These are phyloP conservation scores for Eptesicus fuscus DNA, from an alignment of 2,113 vertebrate species.

Conservation along the genomic window DNA sequence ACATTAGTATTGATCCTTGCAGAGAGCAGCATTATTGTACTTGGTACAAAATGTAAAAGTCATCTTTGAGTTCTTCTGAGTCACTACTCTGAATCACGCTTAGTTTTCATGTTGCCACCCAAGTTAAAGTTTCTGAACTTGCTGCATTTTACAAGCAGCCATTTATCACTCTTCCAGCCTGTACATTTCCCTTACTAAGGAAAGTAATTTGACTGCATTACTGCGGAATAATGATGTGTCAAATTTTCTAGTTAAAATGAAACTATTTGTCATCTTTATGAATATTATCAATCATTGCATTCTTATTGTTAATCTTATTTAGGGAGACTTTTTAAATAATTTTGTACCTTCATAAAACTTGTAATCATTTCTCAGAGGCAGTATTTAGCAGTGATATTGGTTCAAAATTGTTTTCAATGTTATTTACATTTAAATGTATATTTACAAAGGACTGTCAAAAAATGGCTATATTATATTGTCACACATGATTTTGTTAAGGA, in stretches of 20 bases:
- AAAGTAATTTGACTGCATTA: constrained; percentile 40
- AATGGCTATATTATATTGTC: not conserved
- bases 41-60: not conserved
- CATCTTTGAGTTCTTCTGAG: not conserved
- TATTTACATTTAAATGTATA: not conserved
- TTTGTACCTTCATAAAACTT: not conserved
- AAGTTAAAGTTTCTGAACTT: not conserved
- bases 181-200: not conserved
- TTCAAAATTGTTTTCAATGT: not conserved
- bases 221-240: constrained; percentile 53
- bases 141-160: not conserved
- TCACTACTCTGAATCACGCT: constrained; percentile 10
- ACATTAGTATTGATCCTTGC: not conserved
- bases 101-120: not conserved
- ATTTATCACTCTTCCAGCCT: constrained; percentile 8
- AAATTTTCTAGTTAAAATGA: constrained; percentile 50
- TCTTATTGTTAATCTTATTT: constrained; percentile 19
- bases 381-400: not conserved
- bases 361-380: not conserved
- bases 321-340: not conserved
- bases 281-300: constrained; percentile 25
- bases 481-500: not conserved
- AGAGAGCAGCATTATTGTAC: not conserved
- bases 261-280: constrained; percentile 50
- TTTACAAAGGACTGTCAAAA: not conserved